Conservation (phyloP, 2,113 vertebrate genomes). For the Dermatemys mawii region DNA sequence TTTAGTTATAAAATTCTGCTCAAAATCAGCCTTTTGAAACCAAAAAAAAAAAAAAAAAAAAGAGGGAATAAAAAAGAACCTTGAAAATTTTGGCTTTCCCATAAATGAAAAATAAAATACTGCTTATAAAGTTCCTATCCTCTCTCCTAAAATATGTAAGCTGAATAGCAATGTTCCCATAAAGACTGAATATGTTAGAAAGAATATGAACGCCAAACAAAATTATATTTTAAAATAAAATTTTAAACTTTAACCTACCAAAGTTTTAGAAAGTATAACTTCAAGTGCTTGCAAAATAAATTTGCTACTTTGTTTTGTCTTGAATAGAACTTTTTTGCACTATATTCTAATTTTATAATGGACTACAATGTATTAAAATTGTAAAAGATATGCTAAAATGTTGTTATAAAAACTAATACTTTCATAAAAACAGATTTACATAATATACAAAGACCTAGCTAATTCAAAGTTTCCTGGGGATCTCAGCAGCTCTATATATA, state of each 20-base stretch:
- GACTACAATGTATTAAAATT: background rate
- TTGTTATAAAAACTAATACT: background rate
- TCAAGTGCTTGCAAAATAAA: background rate
- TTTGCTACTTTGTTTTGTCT: background rate
- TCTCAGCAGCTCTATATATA: background rate
- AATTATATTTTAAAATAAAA: background rate
- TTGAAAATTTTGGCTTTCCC: background rate
- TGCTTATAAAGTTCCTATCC: background rate
- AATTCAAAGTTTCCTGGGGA: background rate
- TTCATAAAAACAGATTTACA: background rate
- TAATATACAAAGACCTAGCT: background rate
- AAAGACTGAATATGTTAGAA: background rate
- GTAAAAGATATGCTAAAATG: background rate
- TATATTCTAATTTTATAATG: background rate
- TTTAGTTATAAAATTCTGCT: background rate
- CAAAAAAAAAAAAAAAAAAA: background rate
- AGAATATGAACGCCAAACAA: background rate
- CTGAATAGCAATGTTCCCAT: background rate
- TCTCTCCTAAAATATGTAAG: background rate
- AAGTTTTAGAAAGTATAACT: background rate
- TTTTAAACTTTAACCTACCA: background rate
- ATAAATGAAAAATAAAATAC: background rate
- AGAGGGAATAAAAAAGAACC: background rate
- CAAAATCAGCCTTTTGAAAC: background rate
- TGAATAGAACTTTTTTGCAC: background rate